Evolutionary conservation across 2,113 vertebrate genomes (phyloP).

Genomic region (Nymphicus hollandicus): DNA sequence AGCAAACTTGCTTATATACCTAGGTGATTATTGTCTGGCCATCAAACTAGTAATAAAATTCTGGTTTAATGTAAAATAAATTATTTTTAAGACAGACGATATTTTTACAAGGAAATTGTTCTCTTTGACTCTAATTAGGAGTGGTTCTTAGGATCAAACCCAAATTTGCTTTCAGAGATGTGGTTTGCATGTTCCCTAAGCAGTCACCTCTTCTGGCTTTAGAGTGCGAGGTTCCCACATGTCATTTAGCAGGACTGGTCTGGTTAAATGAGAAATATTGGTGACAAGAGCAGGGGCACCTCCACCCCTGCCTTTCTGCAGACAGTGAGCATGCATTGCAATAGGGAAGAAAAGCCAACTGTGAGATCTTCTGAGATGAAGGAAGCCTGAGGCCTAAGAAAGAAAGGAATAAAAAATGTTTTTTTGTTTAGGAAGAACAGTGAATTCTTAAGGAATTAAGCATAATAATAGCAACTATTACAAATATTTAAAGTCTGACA

Average conservation of each 20-base stretch:
- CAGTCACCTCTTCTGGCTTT: not conserved
- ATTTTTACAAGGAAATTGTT: slow-evolving; percentile 38
- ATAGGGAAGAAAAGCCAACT: not conserved
- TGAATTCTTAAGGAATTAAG: not conserved
- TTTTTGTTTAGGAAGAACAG: not conserved
- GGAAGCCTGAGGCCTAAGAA: not conserved
- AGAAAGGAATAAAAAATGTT: not conserved
- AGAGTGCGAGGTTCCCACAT: not conserved
- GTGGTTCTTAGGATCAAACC: not conserved
- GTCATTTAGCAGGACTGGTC: not conserved
- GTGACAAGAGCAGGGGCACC: not conserved
- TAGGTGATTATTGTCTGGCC: slow-evolving; percentile 31
- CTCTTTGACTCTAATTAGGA: not conserved
- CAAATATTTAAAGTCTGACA: not conserved
- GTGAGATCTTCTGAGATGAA: not conserved
- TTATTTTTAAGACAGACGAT: not conserved
- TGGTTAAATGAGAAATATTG: not conserved
- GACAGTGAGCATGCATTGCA: not conserved
- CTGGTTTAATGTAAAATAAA: not conserved
- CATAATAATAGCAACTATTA: not conserved
- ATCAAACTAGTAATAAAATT: slow-evolving; percentile 42
- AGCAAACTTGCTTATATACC: not conserved
- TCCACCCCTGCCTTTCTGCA: not conserved
- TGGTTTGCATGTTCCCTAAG: not conserved
- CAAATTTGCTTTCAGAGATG: not conserved